phyloP scores from a whole-genome alignment of 2,113 vertebrate species.

The Perognathus longimembris region DNA sequence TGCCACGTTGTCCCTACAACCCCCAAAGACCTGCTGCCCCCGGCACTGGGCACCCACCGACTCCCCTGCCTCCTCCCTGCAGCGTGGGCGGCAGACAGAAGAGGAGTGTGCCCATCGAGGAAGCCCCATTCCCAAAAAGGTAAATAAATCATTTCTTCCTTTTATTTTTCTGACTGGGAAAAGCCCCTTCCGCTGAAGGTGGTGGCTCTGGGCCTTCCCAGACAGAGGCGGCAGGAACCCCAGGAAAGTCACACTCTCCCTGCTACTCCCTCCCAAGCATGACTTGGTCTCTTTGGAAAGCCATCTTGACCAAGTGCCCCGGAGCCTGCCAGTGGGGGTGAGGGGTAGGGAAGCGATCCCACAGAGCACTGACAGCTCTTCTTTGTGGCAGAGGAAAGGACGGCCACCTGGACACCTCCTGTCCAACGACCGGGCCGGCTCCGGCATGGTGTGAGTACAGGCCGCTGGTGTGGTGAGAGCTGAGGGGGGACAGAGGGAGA shows the following conservation, averaged over 20 bases:
- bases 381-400: conserved; percentile 91
- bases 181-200: background rate
- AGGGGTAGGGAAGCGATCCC: background rate
- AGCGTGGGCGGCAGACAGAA: conserved; percentile 91
- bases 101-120: conserved; percentile 92
- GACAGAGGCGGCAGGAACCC: background rate
- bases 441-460: conserved; percentile 85
- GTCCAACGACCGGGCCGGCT: conserved; percentile 85
- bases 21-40: background rate
- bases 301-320: background rate
- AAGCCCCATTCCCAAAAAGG: conserved; percentile 94
- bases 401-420: conserved; percentile 89
- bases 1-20: background rate
- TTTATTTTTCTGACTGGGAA: background rate
- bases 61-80: conserved; percentile 27
- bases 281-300: conserved; percentile 30
- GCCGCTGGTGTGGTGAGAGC: background rate
- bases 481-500: background rate
- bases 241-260: background rate
- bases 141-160: conserved; percentile 82
- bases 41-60: background rate
- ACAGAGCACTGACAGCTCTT: conserved; percentile 60
- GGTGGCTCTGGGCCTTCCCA: background rate
- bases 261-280: background rate
- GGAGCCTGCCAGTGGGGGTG: background rate